A percentile compares a stretch with the other conserved stretches of the same genome.
These are phyloP conservation scores for Notothenia rossii DNA, from an alignment of 2,113 vertebrate species.

Conservation along the genomic window DNA sequence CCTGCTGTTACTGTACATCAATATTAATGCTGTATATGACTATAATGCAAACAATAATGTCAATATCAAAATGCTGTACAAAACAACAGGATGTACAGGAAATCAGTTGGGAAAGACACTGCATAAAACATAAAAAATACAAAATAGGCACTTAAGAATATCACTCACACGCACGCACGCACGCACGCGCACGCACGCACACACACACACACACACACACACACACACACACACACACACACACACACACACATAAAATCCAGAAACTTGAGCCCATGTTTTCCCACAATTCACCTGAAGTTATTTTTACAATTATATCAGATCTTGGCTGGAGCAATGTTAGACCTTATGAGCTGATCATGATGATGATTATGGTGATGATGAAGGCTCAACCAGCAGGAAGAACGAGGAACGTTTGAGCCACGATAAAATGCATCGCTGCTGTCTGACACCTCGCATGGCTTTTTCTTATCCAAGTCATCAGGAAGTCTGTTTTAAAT, in stretches of 20 bases:
- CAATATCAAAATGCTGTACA: constrained; percentile 69
- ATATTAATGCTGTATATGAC: constrained; percentile 35
- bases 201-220: constrained; percentile 37
- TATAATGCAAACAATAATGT: constrained; percentile 43
- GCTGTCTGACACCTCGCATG: constrained; percentile 37
- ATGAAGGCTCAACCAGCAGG: constrained; percentile 34
- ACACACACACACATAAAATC: constrained; percentile 39
- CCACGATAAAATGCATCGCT: background rate
- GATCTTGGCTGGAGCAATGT: constrained; percentile 54
- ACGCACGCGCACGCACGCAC: constrained; percentile 9
- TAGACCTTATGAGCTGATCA: constrained; percentile 22
- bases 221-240: constrained; percentile 41
- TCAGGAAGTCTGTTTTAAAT: constrained; percentile 11
- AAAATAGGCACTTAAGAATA: constrained; percentile 85
- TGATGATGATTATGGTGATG: background rate
- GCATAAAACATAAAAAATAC: constrained; percentile 66
- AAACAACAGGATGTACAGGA: constrained; percentile 55
- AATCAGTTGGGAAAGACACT: constrained; percentile 46
- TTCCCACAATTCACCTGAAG: constrained; percentile 67
- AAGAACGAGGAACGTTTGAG: constrained; percentile 43
- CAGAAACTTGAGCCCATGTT: constrained; percentile 62
- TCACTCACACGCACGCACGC: background rate
- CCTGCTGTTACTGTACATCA: constrained; percentile 35
- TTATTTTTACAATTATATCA: constrained; percentile 73
- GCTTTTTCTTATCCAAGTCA: constrained; percentile 54